Conservation (phyloP, 2,797 vertebrate genomes). For the Columba guinea region DNA sequence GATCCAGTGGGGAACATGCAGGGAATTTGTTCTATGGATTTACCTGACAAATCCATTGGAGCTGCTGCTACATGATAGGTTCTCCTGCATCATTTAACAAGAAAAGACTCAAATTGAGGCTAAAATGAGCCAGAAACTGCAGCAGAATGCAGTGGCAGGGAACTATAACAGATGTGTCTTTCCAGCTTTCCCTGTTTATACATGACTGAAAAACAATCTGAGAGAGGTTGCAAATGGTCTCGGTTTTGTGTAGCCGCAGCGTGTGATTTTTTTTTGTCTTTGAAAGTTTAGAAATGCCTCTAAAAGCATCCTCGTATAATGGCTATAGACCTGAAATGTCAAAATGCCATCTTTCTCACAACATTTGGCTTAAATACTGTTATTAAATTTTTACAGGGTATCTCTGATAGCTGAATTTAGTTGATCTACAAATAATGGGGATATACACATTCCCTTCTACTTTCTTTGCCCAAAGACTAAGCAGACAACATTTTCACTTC, state of each 20-base stretch:
- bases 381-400: background rate
- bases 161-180: background rate
- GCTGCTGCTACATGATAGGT: background rate
- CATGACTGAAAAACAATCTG: fast-evolving
- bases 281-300: background rate
- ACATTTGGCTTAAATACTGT: background rate
- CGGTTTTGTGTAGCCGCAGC: background rate
- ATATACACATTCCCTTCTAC: background rate
- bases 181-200: background rate
- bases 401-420: background rate
- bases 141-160: background rate
- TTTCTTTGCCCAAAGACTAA: conserved; percentile 9
- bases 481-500: conserved; percentile 23
- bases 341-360: background rate
- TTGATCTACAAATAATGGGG: background rate
- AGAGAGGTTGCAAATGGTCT: background rate
- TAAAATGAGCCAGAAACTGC: background rate
- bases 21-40: background rate
- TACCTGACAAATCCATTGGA: background rate
- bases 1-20: background rate
- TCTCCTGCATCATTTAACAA: background rate
- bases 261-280: background rate
- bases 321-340: background rate
- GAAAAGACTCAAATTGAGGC: background rate
- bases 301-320: background rate